Conservation (phyloP, 2,797 vertebrate species). For the Peromyscus attwateri region DNA sequence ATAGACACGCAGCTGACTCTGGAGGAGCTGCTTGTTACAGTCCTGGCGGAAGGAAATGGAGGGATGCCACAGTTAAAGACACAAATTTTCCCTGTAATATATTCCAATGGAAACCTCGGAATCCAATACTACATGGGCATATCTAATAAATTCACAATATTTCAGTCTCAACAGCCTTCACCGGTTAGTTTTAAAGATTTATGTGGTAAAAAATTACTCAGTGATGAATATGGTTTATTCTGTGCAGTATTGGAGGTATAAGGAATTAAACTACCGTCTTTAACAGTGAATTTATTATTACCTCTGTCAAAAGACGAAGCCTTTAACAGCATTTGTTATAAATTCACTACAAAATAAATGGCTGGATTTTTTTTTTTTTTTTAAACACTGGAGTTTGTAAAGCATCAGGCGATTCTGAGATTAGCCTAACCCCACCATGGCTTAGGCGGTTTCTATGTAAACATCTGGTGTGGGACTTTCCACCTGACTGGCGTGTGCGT, state of each 20-base stretch:
- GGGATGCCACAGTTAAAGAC: slow-evolving; percentile 87
- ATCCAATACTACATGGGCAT: slow-evolving; percentile 88
- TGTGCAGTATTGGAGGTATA: slow-evolving; percentile 88
- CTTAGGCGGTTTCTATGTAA: slow-evolving; percentile 77
- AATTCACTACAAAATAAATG: slow-evolving; percentile 87
- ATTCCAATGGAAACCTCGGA: slow-evolving; percentile 89
- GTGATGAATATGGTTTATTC: slow-evolving; percentile 90
- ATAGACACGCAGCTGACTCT: slow-evolving; percentile 83
- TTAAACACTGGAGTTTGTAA: slow-evolving; percentile 74
- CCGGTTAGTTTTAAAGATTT: slow-evolving; percentile 89
- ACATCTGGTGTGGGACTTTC: slow-evolving; percentile 70
- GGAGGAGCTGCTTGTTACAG: slow-evolving; percentile 84
- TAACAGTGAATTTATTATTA: slow-evolving; percentile 90
- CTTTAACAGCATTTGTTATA: slow-evolving; percentile 88
- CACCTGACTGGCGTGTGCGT: slow-evolving; percentile 59
- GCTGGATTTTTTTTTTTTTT: slow-evolving; percentile 58
- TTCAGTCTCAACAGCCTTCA: slow-evolving; percentile 89
- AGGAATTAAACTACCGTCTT: slow-evolving; percentile 90
- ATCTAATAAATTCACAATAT: slow-evolving; percentile 90
- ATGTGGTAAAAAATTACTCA: slow-evolving; percentile 89
- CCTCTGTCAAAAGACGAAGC: slow-evolving; percentile 89
- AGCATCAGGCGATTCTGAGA: slow-evolving; percentile 61
- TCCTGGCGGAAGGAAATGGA: slow-evolving; percentile 82
- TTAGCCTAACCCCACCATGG: slow-evolving; percentile 69
- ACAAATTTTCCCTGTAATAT: slow-evolving; percentile 89